phyloP scores from a whole-genome alignment of 2,888 invertebrate genomes.

The Meiosimyza platycephala region DNA sequence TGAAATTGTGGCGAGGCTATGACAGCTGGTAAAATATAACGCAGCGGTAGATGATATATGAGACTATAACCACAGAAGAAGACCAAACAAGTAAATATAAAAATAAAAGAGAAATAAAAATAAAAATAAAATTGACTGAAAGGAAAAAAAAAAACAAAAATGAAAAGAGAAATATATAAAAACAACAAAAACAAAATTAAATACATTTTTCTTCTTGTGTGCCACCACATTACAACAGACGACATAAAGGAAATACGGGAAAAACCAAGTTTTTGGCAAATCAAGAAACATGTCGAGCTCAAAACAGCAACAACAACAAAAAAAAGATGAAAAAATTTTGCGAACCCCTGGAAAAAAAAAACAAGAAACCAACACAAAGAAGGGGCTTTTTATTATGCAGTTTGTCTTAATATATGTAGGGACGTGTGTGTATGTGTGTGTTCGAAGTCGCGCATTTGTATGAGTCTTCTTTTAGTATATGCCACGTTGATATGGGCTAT shows the following conservation, averaged over 20 bases:
- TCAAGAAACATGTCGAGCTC: constrained; percentile 17
- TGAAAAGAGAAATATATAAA: constrained; percentile 1
- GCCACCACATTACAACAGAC: background rate
- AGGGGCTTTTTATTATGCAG: no score
- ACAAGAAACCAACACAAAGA: no score
- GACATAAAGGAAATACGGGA: constrained; percentile 15
- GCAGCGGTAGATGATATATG: constrained; percentile 40
- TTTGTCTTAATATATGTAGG: no score
- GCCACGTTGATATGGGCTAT: no score
- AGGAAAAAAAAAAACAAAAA: background rate
- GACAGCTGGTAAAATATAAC: constrained; percentile 41
- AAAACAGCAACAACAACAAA: no score
- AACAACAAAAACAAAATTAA: constrained; percentile 14
- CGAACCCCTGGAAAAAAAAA: background rate
- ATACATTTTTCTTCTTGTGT: constrained; percentile 28
- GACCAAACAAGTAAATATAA: constrained; percentile 15
- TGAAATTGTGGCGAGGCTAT: constrained; percentile 37
- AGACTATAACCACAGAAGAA: constrained; percentile 36
- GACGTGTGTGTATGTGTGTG: no score
- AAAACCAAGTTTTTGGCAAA: constrained; percentile 33
- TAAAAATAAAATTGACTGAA: background rate
- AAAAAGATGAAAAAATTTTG: background rate
- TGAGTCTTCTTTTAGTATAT: no score
- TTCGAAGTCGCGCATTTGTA: no score
- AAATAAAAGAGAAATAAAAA: background rate